Conservation (phyloP, 2,888 invertebrate species). For the Globia sparganii region DNA sequence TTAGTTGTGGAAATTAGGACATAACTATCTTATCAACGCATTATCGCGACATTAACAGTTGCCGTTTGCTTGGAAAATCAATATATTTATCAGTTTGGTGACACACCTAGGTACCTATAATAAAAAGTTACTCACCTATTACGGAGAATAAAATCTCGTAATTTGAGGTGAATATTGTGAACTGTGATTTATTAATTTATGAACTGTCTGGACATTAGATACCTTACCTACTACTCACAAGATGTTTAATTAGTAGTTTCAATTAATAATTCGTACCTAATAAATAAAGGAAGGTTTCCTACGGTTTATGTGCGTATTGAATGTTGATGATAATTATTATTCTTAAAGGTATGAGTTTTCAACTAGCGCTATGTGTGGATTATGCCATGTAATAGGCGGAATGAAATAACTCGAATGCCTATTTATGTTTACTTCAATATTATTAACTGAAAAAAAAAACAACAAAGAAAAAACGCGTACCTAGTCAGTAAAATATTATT, state of each 20-base stretch:
- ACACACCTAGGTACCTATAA: background rate
- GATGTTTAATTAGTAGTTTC: background rate
- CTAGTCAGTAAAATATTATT: background rate
- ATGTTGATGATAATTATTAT: background rate
- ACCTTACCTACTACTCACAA: background rate
- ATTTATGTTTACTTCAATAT: background rate
- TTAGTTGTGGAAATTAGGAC: constrained; percentile 66
- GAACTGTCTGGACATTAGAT: background rate
- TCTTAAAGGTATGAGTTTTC: too few relatives aligned
- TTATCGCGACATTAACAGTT: constrained; percentile 65
- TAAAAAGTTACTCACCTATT: constrained; percentile 20
- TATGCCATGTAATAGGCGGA: background rate
- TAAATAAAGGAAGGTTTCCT: background rate
- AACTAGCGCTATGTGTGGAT: background rate
- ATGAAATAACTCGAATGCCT: background rate
- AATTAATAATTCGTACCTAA: background rate
- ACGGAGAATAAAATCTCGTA: constrained; percentile 14
- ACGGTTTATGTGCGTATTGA: background rate
- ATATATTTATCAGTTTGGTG: constrained; percentile 57
- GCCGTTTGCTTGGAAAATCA: constrained; percentile 54
- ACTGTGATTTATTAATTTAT: background rate
- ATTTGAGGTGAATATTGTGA: background rate
- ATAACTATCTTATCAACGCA: constrained; percentile 73
- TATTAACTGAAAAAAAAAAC: background rate
- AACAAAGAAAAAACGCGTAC: background rate